These are phyloP conservation scores for Manis javanica DNA, from an alignment of 2,797 vertebrate genomes.

Conservation along the genomic window DNA sequence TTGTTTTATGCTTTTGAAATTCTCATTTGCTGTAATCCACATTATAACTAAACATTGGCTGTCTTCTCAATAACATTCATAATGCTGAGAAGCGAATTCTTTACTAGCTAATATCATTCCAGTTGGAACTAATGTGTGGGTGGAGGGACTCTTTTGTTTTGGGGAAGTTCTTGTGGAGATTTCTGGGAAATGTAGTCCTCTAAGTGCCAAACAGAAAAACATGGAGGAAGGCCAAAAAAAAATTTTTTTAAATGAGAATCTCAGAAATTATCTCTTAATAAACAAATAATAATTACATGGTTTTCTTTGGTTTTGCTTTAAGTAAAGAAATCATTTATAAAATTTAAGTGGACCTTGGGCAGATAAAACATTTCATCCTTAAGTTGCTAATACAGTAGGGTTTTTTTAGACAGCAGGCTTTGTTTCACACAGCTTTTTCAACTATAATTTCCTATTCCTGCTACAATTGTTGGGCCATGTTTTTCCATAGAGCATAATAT, in stretches of 20 bases:
- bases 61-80: conserved; percentile 42
- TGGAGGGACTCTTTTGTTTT: conserved; percentile 12
- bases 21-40: conserved; percentile 36
- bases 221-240: not conserved
- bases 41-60: conserved; percentile 36
- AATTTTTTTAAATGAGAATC: not conserved
- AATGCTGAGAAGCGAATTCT: conserved; percentile 36
- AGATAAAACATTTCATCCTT: conserved; percentile 27
- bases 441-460: not conserved
- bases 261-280: conserved; percentile 26
- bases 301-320: conserved; percentile 51
- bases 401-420: not conserved
- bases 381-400: not conserved
- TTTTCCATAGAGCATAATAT: conserved; percentile 1
- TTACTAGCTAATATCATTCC: conserved; percentile 15
- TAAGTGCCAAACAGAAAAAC: not conserved
- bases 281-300: not conserved
- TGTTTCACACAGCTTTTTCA: conserved; percentile 51
- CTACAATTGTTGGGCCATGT: not conserved
- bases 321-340: conserved; percentile 53
- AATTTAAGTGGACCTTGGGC: conserved; percentile 13
- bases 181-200: conserved; percentile 76
- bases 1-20: conserved; percentile 54
- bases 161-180: conserved; percentile 43
- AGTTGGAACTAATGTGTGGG: not conserved